phyloP scores from a whole-genome alignment of 2,888 invertebrate genomes.

The Rotaria socialis region DNA sequence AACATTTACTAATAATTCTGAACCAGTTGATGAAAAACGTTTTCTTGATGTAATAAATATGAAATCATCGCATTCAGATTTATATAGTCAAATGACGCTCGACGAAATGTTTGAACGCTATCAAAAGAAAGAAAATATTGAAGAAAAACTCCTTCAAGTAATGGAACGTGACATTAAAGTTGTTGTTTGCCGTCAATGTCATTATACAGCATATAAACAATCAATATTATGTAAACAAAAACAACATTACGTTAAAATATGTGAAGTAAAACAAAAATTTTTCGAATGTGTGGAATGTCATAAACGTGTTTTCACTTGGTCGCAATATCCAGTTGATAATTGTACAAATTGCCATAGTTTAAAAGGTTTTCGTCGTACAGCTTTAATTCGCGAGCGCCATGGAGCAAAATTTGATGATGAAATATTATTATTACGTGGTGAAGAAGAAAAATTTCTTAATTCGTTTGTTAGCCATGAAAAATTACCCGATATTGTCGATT shows the following conservation, averaged over 20 bases:
- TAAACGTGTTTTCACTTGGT: conserved; percentile 51
- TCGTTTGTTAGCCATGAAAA: conserved; percentile 6
- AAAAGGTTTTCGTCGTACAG: conserved; percentile 15
- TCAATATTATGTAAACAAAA: conserved; percentile 44
- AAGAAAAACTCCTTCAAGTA: conserved; percentile 41
- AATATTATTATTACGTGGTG: conserved; percentile 30
- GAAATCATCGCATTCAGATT: conserved; percentile 42
- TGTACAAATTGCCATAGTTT: conserved; percentile 6
- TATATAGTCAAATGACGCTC: conserved; percentile 37
- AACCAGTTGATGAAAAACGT: background rate
- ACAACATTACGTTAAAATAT: conserved; percentile 41
- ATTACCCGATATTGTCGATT: background rate
- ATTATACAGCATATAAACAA: conserved; percentile 44
- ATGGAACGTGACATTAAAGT: conserved; percentile 41
- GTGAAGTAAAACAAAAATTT: conserved; percentile 42
- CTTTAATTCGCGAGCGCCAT: background rate
- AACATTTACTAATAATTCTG: background rate
- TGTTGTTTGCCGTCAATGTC: conserved; percentile 38
- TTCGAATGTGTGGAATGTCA: conserved; percentile 44
- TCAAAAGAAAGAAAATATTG: conserved; percentile 40
- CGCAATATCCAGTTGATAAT: conserved; percentile 58
- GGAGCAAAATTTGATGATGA: conserved; percentile 21
- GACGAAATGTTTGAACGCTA: conserved; percentile 37
- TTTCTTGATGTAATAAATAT: conserved; percentile 41
- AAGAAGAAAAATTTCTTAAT: conserved; percentile 32